Base-by-base conservation (phyloP, 2,797 vertebrate genomes). In the Microtus obscurus region DNA sequence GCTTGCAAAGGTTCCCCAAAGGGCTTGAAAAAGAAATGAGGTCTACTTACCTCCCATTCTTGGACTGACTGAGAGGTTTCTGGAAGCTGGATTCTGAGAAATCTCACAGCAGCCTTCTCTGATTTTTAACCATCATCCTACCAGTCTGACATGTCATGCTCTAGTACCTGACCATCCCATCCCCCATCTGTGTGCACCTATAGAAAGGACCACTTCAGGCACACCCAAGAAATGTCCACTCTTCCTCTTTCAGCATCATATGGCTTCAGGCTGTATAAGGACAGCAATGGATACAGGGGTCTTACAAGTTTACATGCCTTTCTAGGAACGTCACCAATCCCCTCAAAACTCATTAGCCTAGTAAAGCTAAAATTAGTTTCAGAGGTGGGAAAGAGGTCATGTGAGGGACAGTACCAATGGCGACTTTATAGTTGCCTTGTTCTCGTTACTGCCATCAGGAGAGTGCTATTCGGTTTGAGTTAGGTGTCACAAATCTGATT, bases 381-480 rank as follows among this genome's bases (percentile, higher is more conserved):
- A 71, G 81, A 95, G 43, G 27, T 85, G 43, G 56, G 27, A 88
- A 69, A 23, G 27, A 56, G 8, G 17, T 34, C 43, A 13, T 34
- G 1, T 53, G 65, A 93, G 34, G n/a, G 34, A 94, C 2, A 6
- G 40, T 82, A 40, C 86, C 81, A 37, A 2, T 2, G 16, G 65
- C 71, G 87, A 91, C 65, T 89, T 92, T 89, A 14, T 87, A 71
- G 71, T 93, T 93, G 77, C 81, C 92, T 92, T 94, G 81, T 69
- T 86, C 88, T 96, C 51, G 56, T 81, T 96, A 87, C 91, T 90
- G 76, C 91, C 91, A 92, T 93, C 69, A 91, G 79, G 81, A 90
- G 93, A 86, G 93, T 93, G 85, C 94, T 96, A 56, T 89, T 96
- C 88, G 79, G 95, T 53, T 96, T 8, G 10, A 91, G 63, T 67